Evolutionary conservation across 2,888 invertebrate genomes (phyloP), one percentile per base, ranked within the genome.

Genomic region (Myopa testacea): DNA sequence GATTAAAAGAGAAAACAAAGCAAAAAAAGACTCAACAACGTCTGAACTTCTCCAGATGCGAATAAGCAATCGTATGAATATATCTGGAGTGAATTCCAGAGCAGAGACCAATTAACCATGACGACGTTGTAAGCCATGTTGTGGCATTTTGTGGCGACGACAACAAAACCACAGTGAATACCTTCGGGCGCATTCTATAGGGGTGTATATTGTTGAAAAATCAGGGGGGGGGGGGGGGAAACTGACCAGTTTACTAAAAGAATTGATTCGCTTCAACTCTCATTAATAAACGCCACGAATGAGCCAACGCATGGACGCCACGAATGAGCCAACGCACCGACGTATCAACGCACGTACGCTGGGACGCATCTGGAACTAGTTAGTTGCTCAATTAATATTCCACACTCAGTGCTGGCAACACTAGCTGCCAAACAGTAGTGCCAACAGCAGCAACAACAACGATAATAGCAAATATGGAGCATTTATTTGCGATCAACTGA

Each of bases 331-430:
- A 67, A 37, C 67, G 34, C 67, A 37, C 38, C 38, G 8, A 37
- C 38, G 19, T 19, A 19, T 37, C 34, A 40, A 40, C n/a, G 38
- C 65, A 65, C n/a, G n/a, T 58, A 16, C 62, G n/a, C 74, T 37
- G 16, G 45, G 52, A 74, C 68, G 78, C 78, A 80, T 76, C 77
- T 77, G 67, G 70, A 78, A 73, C 78, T 76, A 65, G 76, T 65
- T 55, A 68, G 80, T 71, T 58, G 62, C 73, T 68, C 78, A 79
- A 80, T 80, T 78, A 80, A 78, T 80, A 80, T 80, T 78, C 80
- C 77, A 76, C 77, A 79, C 78, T 71, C 74, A 77, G 55, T 7
- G 65, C 40, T 77, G 71, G 73, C 77, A 77, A 73, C 77, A 77
- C 67, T 68, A 50, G 50, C 34, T 16, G 65, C 67, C 37, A 52